A percentile compares a stretch with the other conserved stretches of the same genome.
These are phyloP conservation scores for Plutella xylostella DNA, from an alignment of 2,888 invertebrate species.

Conservation along the genomic window DNA sequence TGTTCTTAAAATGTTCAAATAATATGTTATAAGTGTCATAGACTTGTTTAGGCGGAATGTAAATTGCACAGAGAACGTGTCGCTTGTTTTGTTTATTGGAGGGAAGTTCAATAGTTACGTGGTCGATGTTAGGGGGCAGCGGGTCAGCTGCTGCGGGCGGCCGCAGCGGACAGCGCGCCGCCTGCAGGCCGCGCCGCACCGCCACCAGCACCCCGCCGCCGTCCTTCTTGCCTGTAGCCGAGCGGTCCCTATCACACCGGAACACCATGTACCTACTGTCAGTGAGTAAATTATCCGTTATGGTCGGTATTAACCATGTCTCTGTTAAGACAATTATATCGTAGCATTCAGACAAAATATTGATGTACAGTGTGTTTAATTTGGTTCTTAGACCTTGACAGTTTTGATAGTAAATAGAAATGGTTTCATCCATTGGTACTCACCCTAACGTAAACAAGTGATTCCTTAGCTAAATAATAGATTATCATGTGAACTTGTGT, in stretches of 20 bases:
- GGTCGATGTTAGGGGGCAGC: too few relatives aligned
- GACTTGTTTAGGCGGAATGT: too few relatives aligned
- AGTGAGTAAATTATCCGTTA: slow-evolving; percentile 9
- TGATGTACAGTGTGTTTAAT: slow-evolving; percentile 9
- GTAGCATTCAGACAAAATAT: slow-evolving; percentile 8
- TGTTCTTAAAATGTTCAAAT: too few relatives aligned
- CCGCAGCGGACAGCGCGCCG: neutral
- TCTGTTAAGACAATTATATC: slow-evolving; percentile 14
- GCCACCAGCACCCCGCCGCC: slow-evolving; percentile 4
- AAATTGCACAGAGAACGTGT: too few relatives aligned
- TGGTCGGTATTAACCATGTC: slow-evolving; percentile 12
- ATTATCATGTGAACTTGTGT: neutral
- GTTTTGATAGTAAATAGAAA: slow-evolving; percentile 13
- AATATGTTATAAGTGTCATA: too few relatives aligned
- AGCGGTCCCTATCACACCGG: neutral
- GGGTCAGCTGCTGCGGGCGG: neutral
- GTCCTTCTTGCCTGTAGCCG: neutral
- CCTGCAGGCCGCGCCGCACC: too few relatives aligned
- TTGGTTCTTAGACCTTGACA: slow-evolving; percentile 11
- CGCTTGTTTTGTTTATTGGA: too few relatives aligned
- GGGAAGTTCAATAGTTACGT: too few relatives aligned
- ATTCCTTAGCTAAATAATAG: neutral
- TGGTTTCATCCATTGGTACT: slow-evolving; percentile 7
- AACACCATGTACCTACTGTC: slow-evolving; percentile 11
- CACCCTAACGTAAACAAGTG: neutral